Percentiles rank a stretch among this genome's conserved stretches.
Conservation (phyloP, 2,113 vertebrate species). For the Tragulus kanchil region DNA sequence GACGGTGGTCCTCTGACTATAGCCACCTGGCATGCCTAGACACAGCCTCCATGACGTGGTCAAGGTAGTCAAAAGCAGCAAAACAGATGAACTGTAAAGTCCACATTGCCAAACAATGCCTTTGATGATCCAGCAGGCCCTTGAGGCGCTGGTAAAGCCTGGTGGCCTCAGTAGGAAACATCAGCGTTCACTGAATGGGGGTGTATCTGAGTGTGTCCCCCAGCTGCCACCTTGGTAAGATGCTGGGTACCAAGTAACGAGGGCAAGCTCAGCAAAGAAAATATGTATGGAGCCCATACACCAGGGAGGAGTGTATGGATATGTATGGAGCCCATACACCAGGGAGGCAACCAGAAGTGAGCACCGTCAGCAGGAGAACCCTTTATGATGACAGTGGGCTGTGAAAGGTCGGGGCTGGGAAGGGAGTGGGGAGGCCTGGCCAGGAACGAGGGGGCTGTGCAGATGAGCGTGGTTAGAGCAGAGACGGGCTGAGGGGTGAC, state of each 20-base stretch:
- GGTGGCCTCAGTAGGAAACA: background rate
- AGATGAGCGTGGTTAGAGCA: accelerated
- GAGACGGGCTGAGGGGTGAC: background rate
- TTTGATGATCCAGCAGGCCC: background rate
- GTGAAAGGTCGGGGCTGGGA: background rate
- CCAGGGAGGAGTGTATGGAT: background rate
- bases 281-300: background rate
- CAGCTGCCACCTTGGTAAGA: background rate
- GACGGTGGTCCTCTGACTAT: background rate
- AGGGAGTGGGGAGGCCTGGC: background rate
- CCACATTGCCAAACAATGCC: background rate
- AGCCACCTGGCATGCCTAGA: background rate
- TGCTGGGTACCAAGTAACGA: background rate
- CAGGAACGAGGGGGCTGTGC: too few species aligned
- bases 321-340: background rate
- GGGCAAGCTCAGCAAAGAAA: background rate
- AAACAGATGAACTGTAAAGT: background rate
- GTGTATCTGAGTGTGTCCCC: background rate
- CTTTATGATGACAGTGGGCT: background rate
- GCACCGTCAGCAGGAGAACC: background rate
- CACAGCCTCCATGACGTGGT: accelerated
- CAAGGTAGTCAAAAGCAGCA: background rate
- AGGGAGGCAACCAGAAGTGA: background rate
- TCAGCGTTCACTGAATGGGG: background rate
- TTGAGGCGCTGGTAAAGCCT: background rate